A percentile compares a stretch with the other conserved stretches of the same genome.
Evolutionary conservation across 2,113 vertebrate species (phyloP).

Genomic region (Phrynocephalus versicolor): DNA sequence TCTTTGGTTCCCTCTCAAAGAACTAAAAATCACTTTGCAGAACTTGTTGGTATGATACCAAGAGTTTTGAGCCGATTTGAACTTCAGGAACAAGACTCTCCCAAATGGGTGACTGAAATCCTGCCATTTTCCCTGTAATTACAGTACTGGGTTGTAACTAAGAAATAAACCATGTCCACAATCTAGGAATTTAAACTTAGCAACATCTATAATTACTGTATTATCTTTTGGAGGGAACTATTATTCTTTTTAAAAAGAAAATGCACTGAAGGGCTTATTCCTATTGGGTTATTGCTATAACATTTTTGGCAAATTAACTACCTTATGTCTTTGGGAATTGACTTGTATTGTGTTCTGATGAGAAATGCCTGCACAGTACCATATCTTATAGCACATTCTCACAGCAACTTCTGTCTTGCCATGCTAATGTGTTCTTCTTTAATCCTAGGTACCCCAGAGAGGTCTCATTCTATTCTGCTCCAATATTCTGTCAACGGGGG

Average conservation of each 20-base stretch:
- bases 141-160: no score
- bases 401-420: neutral
- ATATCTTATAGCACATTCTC: neutral
- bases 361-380: neutral
- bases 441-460: constrained; percentile 87
- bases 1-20: neutral
- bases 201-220: neutral
- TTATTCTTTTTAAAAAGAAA: neutral
- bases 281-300: no score
- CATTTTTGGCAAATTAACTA: neutral
- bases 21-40: neutral
- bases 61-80: neutral
- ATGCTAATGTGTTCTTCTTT: neutral
- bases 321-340: neutral
- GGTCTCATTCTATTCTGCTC: constrained; percentile 93
- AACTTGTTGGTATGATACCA: neutral
- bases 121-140: neutral
- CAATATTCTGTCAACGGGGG: constrained; percentile 94
- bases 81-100: neutral
- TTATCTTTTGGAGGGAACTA: neutral
- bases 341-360: neutral
- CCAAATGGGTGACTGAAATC: neutral
- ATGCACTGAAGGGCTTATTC: no score
- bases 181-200: neutral
- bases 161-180: neutral